Base-by-base conservation (phyloP, 1,140 invertebrate species). In the Olivierus martensii region DNA sequence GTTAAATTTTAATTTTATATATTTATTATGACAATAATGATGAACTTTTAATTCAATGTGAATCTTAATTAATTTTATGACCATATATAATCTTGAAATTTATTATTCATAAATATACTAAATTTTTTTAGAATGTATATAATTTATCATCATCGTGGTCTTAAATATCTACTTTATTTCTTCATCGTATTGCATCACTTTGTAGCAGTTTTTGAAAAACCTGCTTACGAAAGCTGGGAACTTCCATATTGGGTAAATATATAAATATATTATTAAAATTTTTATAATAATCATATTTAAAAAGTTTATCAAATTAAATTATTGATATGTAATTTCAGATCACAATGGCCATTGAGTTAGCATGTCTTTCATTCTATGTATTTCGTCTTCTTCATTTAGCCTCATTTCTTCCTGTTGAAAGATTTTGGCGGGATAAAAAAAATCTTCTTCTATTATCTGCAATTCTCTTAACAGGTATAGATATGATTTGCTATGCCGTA, bases 401-500 rank as follows among this genome's bases (percentile, higher is more conserved):
- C 36, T 59, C 65, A 50, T 70, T 74, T 58, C 62, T 63, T 19
- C 59, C 64, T 17, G 38, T 52, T 12, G 62, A 55, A 18, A 61
- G 62, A 14, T 73, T 73, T 59, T 71, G 67, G 63, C 62, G 62
- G 50, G 73, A 74, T 59, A 67, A 65, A 22, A 74, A 74, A 57
- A 69, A 73, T 56, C 62, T 70, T n/a, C 59, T 72, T 42, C 64
- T 72, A 19, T 49, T 72, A 22, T 59, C 58, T 9, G 60, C 64
- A 21, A 67, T 73, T 35, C 50, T 62, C 43, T 52, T 73, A 49
- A 72, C 67, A 15, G 57, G 70, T 39, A 53, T 71, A 52, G 72
- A 73, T 52, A 72, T 75, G 55, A 58, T 68, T 18, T 61, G 65
- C 50, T 75, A 67, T 60, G 61, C 64, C 21, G 47, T 64, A 14